Conservation (phyloP, 2,113 vertebrate genomes). For the Elephas maximus region DNA sequence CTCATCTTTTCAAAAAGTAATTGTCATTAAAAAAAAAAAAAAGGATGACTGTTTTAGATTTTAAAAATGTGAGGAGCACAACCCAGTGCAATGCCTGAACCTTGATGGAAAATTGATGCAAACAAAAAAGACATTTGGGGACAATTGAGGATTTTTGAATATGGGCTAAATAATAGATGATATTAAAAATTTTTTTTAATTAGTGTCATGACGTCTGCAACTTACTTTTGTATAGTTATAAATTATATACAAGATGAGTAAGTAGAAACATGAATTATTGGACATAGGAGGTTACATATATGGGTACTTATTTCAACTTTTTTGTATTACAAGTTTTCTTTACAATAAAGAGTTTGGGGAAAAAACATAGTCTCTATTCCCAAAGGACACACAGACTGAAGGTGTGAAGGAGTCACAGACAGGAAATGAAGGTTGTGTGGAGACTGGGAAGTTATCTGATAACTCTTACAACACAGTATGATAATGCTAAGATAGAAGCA, state of each 20-base stretch:
- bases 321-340: not conserved
- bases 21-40: not conserved
- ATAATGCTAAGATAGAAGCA: not conserved
- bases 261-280: not conserved
- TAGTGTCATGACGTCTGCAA: not conserved
- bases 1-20: not conserved
- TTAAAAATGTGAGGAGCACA: not conserved
- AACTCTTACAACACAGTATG: not conserved
- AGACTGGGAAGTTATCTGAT: not conserved
- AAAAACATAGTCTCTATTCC: too few species aligned
- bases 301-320: not conserved
- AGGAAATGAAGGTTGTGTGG: not conserved
- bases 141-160: not conserved
- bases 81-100: not conserved
- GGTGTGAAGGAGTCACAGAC: not conserved
- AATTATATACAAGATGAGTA: not conserved
- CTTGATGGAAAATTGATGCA: not conserved
- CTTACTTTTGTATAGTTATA: not conserved
- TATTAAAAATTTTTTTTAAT: not conserved
- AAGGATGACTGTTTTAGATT: not conserved
- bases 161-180: not conserved
- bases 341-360: too few species aligned
- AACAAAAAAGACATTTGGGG: not conserved
- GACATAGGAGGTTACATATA: not conserved
- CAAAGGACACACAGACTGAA: too few species aligned